These are phyloP conservation scores for Channa striata DNA, from an alignment of 2,797 vertebrate genomes.

Conservation along the genomic window DNA sequence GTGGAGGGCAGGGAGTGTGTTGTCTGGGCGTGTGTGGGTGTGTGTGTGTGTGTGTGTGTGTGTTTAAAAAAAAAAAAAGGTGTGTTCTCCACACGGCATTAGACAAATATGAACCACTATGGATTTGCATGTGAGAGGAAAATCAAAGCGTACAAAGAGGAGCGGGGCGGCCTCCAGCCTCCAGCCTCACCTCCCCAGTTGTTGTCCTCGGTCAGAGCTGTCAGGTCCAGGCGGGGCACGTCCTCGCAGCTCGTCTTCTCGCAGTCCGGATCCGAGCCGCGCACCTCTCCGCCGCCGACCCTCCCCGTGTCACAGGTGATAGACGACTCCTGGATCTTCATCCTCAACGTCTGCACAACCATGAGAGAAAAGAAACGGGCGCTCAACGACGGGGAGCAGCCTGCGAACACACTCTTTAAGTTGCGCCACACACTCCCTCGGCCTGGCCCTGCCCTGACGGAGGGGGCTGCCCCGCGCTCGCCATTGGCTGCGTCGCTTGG, in stretches of 20 bases:
- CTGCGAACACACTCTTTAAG: constrained; percentile 77
- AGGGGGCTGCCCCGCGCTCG: constrained; percentile 60
- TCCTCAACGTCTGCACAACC: constrained; percentile 87
- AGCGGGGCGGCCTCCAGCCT: constrained; percentile 5
- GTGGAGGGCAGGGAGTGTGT: constrained; percentile 13
- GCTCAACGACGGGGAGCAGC: constrained; percentile 67
- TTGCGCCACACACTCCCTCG: constrained; percentile 72
- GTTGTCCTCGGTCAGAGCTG: constrained; percentile 87
- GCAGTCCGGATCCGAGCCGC: constrained; percentile 82
- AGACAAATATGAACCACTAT: not conserved
- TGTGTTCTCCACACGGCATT: not conserved
- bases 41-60: constrained; percentile 2
- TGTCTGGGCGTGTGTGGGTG: constrained; percentile 26
- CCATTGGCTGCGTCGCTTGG: constrained; percentile 75
- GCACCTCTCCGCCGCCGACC: constrained; percentile 66
- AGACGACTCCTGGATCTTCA: constrained; percentile 97
- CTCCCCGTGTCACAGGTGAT: constrained; percentile 83
- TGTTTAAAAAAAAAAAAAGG: not conserved
- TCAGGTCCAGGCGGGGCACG: constrained; percentile 91
- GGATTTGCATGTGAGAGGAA: not conserved
- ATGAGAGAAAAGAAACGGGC: constrained; percentile 67
- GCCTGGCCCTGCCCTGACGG: constrained; percentile 69
- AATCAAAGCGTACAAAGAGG: constrained; percentile 1
- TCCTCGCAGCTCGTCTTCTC: constrained; percentile 85
- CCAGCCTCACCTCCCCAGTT: constrained; percentile 94